phyloP scores from a whole-genome alignment of 2,113 vertebrate species.

The Bubo scandiacus region DNA sequence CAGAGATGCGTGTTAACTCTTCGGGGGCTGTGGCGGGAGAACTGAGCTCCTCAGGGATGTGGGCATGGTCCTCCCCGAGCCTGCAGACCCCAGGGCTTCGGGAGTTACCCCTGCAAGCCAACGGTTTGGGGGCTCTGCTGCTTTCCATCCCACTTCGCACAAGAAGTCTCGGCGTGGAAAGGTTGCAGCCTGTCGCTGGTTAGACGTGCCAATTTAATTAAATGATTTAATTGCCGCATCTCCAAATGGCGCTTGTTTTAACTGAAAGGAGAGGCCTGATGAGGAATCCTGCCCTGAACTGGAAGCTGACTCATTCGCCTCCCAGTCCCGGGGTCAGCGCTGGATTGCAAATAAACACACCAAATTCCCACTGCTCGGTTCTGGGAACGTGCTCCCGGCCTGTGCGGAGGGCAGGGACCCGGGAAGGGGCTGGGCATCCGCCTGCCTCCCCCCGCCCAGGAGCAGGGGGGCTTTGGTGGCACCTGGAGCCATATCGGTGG shows the following conservation, averaged over 20 bases:
- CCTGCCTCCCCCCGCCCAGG: neutral
- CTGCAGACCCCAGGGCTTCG: accelerated
- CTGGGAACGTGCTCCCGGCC: conserved; percentile 1
- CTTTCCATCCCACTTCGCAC: accelerated
- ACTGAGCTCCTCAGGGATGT: accelerated
- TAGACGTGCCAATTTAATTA: neutral
- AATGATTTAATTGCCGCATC: neutral
- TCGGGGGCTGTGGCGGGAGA: neutral
- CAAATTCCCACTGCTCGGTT: conserved; percentile 2
- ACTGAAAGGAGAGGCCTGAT: neutral
- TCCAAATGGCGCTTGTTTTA: neutral
- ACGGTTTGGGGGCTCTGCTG: neutral
- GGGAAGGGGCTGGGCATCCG: neutral
- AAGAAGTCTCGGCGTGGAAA: accelerated
- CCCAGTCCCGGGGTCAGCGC: neutral
- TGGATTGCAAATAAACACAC: conserved; percentile 20
- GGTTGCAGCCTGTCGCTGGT: no score
- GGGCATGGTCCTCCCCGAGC: accelerated
- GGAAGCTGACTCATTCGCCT: conserved; percentile 30
- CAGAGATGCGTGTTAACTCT: accelerated
- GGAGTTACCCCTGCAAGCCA: neutral
- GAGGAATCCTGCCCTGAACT: conserved; percentile 16
- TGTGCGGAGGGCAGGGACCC: neutral
- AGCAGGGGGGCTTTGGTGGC: neutral
- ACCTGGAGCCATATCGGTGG: neutral